A percentile compares a stretch with the other conserved stretches of the same genome.
Evolutionary conservation across 2,888 invertebrate species (phyloP).

Genomic region (Leptinotarsa haldemani): DNA sequence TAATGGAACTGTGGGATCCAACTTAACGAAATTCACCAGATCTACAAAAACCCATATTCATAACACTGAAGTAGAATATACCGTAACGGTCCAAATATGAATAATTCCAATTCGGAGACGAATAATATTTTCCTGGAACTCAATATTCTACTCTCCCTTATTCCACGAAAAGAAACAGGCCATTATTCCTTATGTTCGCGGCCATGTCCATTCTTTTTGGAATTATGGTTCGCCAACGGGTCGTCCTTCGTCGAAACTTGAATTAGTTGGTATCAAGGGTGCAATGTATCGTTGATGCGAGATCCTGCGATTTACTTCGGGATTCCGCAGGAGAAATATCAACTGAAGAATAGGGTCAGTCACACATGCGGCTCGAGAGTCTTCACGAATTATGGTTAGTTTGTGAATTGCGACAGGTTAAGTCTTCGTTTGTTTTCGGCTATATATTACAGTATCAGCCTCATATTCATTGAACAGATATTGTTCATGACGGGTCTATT

Average conservation of each 20-base stretch:
- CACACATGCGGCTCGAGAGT: neutral
- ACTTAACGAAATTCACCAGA: no score
- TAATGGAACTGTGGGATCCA: no score
- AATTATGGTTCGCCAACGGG: slow-evolving; percentile 2
- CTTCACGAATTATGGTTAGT: neutral
- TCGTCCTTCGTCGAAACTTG: slow-evolving; percentile 6
- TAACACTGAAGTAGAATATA: no score
- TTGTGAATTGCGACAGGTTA: slow-evolving; percentile 1
- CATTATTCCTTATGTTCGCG: slow-evolving; percentile 1
- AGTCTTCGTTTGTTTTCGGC: neutral
- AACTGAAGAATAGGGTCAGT: slow-evolving; percentile 11
- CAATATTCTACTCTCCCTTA: neutral
- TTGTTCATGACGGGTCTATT: no score
- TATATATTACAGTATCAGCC: neutral
- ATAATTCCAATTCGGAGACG: neutral
- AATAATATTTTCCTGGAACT: neutral
- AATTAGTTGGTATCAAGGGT: slow-evolving; percentile 13
- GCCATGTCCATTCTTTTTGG: neutral
- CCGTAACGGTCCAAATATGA: neutral
- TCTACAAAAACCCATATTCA: no score
- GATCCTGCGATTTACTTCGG: slow-evolving; percentile 5
- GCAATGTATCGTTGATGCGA: slow-evolving; percentile 1
- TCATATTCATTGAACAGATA: no score
- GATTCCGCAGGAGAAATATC: slow-evolving; percentile 11
- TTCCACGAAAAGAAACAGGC: neutral